Conservation (phyloP, 2,888 invertebrate species). For the Caenorhabditis sp. region DNA sequence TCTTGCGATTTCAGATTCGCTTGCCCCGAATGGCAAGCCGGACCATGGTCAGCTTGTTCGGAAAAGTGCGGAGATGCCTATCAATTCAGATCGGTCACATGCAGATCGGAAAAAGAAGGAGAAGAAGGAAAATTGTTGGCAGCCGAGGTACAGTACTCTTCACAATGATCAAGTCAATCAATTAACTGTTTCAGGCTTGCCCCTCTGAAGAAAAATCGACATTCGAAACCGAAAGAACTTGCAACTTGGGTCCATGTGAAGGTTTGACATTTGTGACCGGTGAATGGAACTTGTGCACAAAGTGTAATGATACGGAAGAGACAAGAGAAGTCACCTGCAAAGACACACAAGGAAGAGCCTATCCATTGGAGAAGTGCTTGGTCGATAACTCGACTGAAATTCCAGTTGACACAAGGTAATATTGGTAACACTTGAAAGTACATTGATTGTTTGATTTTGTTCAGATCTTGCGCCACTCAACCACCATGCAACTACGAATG, state of each 20-base stretch:
- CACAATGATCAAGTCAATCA: too few relatives aligned
- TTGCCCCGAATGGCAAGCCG: constrained; percentile 87
- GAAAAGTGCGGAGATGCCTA: constrained; percentile 79
- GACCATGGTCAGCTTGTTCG: constrained; percentile 90
- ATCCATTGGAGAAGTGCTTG: constrained; percentile 70
- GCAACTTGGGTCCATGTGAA: constrained; percentile 80
- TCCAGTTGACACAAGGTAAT: constrained; percentile 72
- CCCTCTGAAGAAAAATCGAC: constrained; percentile 49
- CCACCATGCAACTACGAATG: constrained; percentile 82
- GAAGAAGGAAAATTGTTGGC: constrained; percentile 79
- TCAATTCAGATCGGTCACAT: constrained; percentile 71
- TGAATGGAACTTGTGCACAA: constrained; percentile 80
- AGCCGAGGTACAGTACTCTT: constrained; percentile 73
- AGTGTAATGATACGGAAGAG: constrained; percentile 71
- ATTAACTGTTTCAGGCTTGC: constrained; percentile 16
- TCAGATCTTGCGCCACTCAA: constrained; percentile 56
- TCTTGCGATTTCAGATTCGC: too few relatives aligned
- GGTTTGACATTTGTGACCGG: constrained; percentile 90
- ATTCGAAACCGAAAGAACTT: constrained; percentile 69
- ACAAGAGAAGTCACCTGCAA: constrained; percentile 70
- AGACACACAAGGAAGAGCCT: constrained; percentile 65
- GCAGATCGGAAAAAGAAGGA: constrained; percentile 67
- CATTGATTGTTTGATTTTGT: constrained; percentile 5
- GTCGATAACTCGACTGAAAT: constrained; percentile 74
- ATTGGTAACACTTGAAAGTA: neutral